Conservation (phyloP, 2,113 vertebrate genomes). For the Chaetops frenatus region DNA sequence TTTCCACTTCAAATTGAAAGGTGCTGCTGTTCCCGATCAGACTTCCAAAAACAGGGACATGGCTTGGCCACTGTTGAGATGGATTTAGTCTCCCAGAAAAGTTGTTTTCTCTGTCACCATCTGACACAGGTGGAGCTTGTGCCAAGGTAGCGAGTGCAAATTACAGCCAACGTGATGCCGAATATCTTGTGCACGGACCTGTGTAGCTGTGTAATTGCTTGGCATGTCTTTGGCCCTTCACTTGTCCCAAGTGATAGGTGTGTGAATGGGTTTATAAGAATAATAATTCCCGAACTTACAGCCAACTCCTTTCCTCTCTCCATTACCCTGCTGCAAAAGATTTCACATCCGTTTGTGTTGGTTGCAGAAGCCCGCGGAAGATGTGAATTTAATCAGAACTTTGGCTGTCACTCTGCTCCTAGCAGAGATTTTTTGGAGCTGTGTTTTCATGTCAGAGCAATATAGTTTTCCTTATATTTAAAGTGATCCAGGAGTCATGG, state of each 20-base stretch:
- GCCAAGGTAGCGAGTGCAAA: slow-evolving; percentile 36
- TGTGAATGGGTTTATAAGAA: slow-evolving; percentile 66
- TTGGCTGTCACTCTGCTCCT: slow-evolving; percentile 12
- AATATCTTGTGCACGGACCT: slow-evolving; percentile 60
- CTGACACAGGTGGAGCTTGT: slow-evolving; percentile 56
- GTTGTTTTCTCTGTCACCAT: slow-evolving; percentile 59
- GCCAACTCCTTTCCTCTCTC: slow-evolving; percentile 58
- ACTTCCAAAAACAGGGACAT: slow-evolving; percentile 1
- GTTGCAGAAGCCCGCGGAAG: slow-evolving; percentile 1
- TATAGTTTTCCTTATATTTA: not conserved
- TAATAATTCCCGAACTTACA: slow-evolving; percentile 65
- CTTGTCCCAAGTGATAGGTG: slow-evolving; percentile 69
- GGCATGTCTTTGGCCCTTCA: slow-evolving; percentile 61
- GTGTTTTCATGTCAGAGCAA: not conserved
- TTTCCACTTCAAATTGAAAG: not conserved
- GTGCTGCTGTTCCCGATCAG: not conserved
- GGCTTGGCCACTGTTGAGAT: slow-evolving; percentile 21
- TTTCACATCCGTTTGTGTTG: slow-evolving; percentile 43
- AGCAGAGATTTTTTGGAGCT: not conserved
- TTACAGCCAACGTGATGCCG: slow-evolving; percentile 41
- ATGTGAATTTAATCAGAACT: slow-evolving; percentile 56
- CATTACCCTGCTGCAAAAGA: slow-evolving; percentile 45
- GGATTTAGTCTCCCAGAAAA: slow-evolving; percentile 58
- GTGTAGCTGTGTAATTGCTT: slow-evolving; percentile 68
- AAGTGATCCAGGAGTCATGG: not conserved